These are phyloP conservation scores for Proales similis DNA, from an alignment of 1,140 invertebrate genomes.

Conservation along the genomic window DNA sequence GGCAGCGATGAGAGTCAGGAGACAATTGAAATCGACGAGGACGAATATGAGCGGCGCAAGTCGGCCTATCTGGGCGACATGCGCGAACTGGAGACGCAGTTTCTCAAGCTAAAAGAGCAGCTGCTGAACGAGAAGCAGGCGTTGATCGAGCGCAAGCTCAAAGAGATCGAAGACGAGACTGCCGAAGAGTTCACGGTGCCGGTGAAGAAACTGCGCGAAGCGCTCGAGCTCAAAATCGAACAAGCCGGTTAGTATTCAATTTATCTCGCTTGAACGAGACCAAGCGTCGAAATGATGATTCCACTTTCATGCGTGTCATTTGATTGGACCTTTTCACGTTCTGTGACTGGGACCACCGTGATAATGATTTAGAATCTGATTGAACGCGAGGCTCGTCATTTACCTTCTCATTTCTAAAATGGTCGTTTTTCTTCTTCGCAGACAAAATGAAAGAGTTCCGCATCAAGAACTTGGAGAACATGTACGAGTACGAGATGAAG, in stretches of 20 bases:
- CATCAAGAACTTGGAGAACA: constrained; percentile 31
- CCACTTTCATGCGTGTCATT: constrained; percentile 33
- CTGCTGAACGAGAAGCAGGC: constrained; percentile 25
- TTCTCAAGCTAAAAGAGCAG: constrained; percentile 25
- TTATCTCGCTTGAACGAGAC: background rate
- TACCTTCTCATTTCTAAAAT: background rate
- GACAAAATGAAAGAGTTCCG: constrained; percentile 23
- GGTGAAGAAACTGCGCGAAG: constrained; percentile 9
- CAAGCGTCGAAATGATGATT: constrained; percentile 32
- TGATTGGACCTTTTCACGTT: constrained; percentile 12
- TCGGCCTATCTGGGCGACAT: constrained; percentile 6
- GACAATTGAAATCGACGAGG: constrained; percentile 15
- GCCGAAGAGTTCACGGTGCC: constrained; percentile 29
- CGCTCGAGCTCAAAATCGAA: constrained; percentile 19
- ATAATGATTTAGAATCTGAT: background rate
- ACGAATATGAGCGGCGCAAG: constrained; percentile 17
- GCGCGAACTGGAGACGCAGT: constrained; percentile 14
- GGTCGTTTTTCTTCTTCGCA: background rate
- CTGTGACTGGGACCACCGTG: background rate
- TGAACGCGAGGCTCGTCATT: background rate
- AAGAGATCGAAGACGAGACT: constrained; percentile 35
- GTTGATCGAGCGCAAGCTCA: constrained; percentile 17
- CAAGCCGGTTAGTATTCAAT: background rate
- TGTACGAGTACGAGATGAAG: constrained; percentile 23
- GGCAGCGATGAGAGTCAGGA: constrained; percentile 9